phyloP scores from a whole-genome alignment of 2,888 invertebrate genomes.

The Chirona hameri region DNA sequence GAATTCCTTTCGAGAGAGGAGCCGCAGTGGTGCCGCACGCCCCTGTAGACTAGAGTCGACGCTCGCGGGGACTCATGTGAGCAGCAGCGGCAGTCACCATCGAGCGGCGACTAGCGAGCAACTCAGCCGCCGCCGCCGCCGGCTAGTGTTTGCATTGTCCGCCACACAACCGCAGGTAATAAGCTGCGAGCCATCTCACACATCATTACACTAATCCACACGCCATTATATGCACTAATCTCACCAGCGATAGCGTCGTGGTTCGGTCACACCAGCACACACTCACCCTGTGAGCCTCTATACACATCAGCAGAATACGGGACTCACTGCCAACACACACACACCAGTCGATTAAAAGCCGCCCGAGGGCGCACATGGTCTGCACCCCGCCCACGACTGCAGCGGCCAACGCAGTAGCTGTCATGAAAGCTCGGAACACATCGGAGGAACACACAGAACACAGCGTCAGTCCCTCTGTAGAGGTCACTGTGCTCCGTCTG shows the following conservation, averaged over 20 bases:
- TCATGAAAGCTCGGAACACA: not conserved
- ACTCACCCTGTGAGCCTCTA: too few species aligned
- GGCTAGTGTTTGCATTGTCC: not conserved
- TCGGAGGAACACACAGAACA: not conserved
- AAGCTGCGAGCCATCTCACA: too few species aligned
- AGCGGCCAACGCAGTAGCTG: not conserved
- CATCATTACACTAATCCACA: too few species aligned
- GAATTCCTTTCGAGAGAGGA: too few species aligned
- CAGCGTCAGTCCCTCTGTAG: not conserved
- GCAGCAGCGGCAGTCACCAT: not conserved
- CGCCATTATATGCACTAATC: too few species aligned
- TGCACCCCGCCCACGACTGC: not conserved
- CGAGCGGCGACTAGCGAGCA: not conserved
- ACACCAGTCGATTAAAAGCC: not conserved
- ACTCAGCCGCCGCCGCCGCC: not conserved
- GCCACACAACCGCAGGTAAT: not conserved
- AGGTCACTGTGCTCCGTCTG: not conserved
- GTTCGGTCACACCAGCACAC: too few species aligned
- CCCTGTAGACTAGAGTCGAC: not conserved
- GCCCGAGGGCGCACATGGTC: not conserved
- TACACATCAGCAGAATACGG: too few species aligned
- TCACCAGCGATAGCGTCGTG: too few species aligned
- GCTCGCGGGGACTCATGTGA: not conserved
- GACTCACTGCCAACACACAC: not conserved
- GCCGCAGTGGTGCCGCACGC: not conserved